Evolutionary conservation across 2,113 vertebrate genomes (phyloP), one percentile per base, ranked within the genome.

Genomic region (Eudyptes chrysolophus): DNA sequence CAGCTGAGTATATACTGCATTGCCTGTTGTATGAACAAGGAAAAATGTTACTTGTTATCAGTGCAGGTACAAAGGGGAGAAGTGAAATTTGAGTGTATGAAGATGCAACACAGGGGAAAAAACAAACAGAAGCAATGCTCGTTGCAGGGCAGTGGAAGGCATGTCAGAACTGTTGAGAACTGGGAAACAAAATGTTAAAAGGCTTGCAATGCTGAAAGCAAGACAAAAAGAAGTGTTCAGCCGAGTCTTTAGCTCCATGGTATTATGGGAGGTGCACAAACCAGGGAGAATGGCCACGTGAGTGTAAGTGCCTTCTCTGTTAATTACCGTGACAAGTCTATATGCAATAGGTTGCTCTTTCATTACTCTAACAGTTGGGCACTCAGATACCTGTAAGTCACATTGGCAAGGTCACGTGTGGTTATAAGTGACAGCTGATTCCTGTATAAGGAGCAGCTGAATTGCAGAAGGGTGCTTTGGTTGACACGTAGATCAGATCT

Each of bases 91-190:
- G 74, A 79, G 34, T 18, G 4, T 40, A 25, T 40, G 22, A 38
- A 77, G 18, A 29, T 81, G 48, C 25, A 76, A 17, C 5, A 34
- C 7, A 10, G 6, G 8, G 9, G 8, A 0, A 8, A 21, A 62
- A 36, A 1, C 10, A 64, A 70, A 42, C 14, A 66, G 52, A 64
- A 71, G 9, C 16, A 15, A 34, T 3, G 0, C 20, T 84, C 3
- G 0, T 48, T 71, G 27, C 18, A 70, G 55, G 30, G 36, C 84
- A 70, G 57, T 11, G 9, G 54, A 62, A 78, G 48, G 16, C 42
- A 29, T 21, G 13, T 92, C 29, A 95, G 25, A 91, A 60, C 25
- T 32, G 5, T n/a, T 89, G 17, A 64, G 40, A 88, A 82, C 13
- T 22, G 8, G 27, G 27, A 76, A 89, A 69, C n/a, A 72, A 71